phyloP scores from a whole-genome alignment of 2,113 vertebrate species.

The Macquaria australasica region DNA sequence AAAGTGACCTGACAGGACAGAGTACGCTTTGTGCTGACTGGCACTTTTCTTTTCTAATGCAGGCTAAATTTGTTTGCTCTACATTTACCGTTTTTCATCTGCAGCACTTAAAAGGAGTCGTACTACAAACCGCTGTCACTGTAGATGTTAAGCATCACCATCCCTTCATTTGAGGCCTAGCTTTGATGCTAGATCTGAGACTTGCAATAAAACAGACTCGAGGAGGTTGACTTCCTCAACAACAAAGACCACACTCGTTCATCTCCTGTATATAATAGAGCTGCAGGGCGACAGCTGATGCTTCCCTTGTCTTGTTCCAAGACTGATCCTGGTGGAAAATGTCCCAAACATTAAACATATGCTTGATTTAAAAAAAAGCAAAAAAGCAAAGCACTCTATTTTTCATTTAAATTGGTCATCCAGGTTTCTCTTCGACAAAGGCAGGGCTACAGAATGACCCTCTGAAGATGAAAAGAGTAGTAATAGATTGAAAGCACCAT shows the following conservation, averaged over 20 bases:
- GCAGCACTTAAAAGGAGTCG: conserved; percentile 32
- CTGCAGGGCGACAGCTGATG: background rate
- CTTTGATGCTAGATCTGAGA: conserved; percentile 54
- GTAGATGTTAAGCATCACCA: background rate
- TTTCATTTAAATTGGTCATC: conserved; percentile 37
- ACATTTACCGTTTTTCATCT: conserved; percentile 21
- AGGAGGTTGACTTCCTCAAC: conserved; percentile 24
- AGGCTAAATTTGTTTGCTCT: conserved; percentile 36
- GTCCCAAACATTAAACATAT: conserved; percentile 19
- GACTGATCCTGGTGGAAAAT: conserved; percentile 17
- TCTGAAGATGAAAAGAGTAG: conserved; percentile 29
- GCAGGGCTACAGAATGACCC: conserved; percentile 2
- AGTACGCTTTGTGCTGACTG: conserved; percentile 21
- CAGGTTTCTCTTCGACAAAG: conserved; percentile 4
- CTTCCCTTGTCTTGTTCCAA: conserved; percentile 11
- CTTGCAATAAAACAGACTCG: background rate
- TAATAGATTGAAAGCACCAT: conserved; percentile 10
- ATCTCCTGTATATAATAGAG: conserved; percentile 19
- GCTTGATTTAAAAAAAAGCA: too few relatives aligned
- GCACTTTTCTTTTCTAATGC: conserved; percentile 21
- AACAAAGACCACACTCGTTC: conserved; percentile 23
- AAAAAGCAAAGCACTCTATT: conserved; percentile 11
- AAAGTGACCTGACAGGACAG: conserved; percentile 45
- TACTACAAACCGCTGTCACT: conserved; percentile 11
- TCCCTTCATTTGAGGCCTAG: conserved; percentile 32